Evolutionary conservation across 1,140 invertebrate species (phyloP).

Genomic region (Parasteatoda tepidariorum): DNA sequence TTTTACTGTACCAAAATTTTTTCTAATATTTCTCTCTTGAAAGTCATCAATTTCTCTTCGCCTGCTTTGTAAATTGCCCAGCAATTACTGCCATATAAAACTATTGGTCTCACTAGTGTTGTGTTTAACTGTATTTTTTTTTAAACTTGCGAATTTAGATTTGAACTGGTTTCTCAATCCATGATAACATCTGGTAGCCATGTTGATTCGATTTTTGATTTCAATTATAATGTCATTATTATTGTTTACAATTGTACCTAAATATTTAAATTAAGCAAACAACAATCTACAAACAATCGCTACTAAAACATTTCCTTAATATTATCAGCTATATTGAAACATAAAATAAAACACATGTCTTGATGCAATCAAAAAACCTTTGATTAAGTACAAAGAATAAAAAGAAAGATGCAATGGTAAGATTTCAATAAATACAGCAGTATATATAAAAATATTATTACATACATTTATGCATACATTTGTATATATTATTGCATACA

Average conservation of each 20-base stretch:
- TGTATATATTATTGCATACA: no score
- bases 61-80: not conserved
- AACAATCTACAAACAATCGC: no score
- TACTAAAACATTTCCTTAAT: no score
- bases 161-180: not conserved
- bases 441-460: no score
- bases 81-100: not conserved
- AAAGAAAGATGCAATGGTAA: no score
- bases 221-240: not conserved
- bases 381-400: no score
- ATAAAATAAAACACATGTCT: no score
- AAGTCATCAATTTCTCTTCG: not conserved
- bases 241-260: not conserved
- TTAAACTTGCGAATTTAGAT: not conserved
- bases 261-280: not conserved
- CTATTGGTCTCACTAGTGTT: not conserved
- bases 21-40: not conserved
- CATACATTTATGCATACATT: no score
- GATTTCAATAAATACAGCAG: no score
- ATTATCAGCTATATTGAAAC: no score
- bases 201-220: not conserved
- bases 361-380: no score
- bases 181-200: not conserved
- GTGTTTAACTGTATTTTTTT: not conserved
- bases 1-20: not conserved